These are phyloP conservation scores for Dryobates pubescens DNA, from an alignment of 2,797 vertebrate species.

Conservation along the genomic window DNA sequence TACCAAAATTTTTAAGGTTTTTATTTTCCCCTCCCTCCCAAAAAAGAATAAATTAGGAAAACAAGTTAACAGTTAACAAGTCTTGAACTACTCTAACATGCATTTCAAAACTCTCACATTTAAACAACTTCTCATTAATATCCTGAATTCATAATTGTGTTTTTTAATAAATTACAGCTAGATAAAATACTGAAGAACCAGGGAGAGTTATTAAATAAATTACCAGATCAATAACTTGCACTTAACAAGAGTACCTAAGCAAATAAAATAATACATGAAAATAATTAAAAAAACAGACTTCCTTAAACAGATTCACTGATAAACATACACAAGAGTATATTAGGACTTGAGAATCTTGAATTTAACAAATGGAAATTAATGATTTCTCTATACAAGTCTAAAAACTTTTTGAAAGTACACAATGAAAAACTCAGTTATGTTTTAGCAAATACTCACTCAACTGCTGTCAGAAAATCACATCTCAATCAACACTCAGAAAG, in stretches of 20 bases:
- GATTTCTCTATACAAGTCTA: neutral
- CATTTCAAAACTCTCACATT: constrained; percentile 56
- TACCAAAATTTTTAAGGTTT: constrained; percentile 44
- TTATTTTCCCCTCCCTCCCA: neutral
- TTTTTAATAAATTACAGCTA: constrained; percentile 67
- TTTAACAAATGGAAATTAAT: constrained; percentile 64
- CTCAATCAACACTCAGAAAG: constrained; percentile 17
- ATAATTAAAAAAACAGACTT: constrained; percentile 44
- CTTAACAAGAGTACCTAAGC: constrained; percentile 17
- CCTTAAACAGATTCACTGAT: constrained; percentile 63
- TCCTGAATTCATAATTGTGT: constrained; percentile 63
- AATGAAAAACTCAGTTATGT: constrained; percentile 57
- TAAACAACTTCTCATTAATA: constrained; percentile 72
- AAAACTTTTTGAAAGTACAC: neutral
- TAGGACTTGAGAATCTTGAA: constrained; percentile 46
- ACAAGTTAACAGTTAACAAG: constrained; percentile 6
- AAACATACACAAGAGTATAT: constrained; percentile 49
- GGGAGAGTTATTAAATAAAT: constrained; percentile 51
- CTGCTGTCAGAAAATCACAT: constrained; percentile 31
- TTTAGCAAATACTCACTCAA: constrained; percentile 63
- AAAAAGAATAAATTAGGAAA: constrained; percentile 58
- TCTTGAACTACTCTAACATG: constrained; percentile 53
- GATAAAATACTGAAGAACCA: constrained; percentile 46
- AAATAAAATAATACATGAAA: constrained; percentile 5
- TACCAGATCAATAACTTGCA: constrained; percentile 33